Conservation (phyloP, 2,113 vertebrate species). For the Ginglymostoma cirratum region DNA sequence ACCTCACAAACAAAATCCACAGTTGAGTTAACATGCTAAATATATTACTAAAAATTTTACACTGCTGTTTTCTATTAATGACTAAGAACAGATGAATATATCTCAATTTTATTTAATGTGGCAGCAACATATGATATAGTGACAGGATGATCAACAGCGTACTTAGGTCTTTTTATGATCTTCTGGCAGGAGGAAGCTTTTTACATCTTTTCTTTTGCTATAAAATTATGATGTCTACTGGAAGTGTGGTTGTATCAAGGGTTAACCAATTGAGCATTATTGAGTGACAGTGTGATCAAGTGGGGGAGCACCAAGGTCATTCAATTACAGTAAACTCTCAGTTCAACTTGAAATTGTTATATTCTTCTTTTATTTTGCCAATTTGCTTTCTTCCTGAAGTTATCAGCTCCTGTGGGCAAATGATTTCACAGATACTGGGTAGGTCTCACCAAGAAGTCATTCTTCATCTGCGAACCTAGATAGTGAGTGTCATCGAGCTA, state of each 20-base stretch:
- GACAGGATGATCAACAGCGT: neutral
- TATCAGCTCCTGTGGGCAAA: neutral
- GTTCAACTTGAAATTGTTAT: conserved; percentile 28
- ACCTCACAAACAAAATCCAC: neutral
- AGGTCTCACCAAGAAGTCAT: conserved; percentile 19
- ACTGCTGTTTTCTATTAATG: neutral
- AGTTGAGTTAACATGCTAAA: neutral
- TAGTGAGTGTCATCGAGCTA: neutral
- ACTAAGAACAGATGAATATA: neutral
- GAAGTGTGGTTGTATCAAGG: neutral
- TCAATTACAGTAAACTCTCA: conserved; percentile 25
- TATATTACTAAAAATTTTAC: neutral
- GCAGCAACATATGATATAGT: neutral
- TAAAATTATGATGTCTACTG: neutral
- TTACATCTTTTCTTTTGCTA: neutral
- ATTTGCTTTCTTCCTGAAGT: conserved; percentile 14
- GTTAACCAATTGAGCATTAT: conserved; percentile 20
- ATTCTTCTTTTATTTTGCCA: conserved; percentile 21
- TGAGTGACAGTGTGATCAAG: conserved; percentile 20
- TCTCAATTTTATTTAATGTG: neutral
- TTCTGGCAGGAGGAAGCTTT: neutral
- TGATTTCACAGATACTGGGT: neutral
- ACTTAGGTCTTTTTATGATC: neutral
- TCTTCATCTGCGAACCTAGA: neutral
- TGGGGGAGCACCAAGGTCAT: conserved; percentile 13